A percentile compares a stretch with the other conserved stretches of the same genome.
These are phyloP conservation scores for Vombatus ursinus DNA, from an alignment of 2,113 vertebrate genomes.

Conservation along the genomic window DNA sequence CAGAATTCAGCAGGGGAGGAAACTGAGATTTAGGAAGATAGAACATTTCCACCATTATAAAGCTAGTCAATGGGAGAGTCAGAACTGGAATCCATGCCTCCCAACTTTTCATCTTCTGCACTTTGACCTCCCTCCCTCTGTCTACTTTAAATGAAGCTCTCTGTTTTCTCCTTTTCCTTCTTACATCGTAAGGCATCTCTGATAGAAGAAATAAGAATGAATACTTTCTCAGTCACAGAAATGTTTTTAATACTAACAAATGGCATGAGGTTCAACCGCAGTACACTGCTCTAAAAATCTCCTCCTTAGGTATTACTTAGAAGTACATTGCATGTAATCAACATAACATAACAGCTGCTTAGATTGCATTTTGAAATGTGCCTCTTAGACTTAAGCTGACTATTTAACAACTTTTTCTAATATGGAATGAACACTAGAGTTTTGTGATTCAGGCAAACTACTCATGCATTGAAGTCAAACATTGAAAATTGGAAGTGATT, in stretches of 20 bases:
- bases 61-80: background rate
- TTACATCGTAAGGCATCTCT: background rate
- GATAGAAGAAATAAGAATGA: background rate
- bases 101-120: too few relatives aligned
- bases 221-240: background rate
- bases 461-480: background rate
- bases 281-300: background rate
- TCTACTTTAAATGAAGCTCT: background rate
- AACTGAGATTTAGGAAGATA: background rate
- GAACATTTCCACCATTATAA: background rate
- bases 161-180: background rate
- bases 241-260: background rate
- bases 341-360: background rate
- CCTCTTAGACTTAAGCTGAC: background rate
- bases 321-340: background rate
- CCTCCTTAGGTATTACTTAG: constrained; percentile 13
- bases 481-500: constrained; percentile 35
- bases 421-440: background rate
- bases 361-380: constrained; percentile 16
- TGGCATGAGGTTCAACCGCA: background rate
- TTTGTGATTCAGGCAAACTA: constrained; percentile 16
- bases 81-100: background rate
- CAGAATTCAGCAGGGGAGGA: background rate
- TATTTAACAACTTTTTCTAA: background rate
- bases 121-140: background rate